These are phyloP conservation scores for Malurus splendens DNA, from an alignment of 2,797 vertebrate species.

Conservation along the genomic window DNA sequence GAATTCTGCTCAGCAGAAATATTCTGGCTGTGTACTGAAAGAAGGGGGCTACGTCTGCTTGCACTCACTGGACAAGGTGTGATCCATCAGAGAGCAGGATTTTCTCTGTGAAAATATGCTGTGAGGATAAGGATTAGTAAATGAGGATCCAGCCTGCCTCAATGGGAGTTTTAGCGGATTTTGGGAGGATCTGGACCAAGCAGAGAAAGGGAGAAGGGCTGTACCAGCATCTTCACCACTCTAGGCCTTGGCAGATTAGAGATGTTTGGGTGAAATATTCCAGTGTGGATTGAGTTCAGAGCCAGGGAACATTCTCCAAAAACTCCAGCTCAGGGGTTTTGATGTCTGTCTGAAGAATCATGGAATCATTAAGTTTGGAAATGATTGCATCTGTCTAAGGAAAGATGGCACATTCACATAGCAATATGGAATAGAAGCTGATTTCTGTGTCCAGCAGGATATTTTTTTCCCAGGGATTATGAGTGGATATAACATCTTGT, in stretches of 20 bases:
- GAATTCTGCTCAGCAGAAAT: neutral
- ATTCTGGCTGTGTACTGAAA: rapidly evolving
- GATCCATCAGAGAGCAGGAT: neutral
- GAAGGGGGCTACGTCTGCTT: rapidly evolving
- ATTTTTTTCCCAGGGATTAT: no score
- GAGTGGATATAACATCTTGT: no score
- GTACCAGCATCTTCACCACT: neutral
- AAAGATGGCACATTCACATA: no score
- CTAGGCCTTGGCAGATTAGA: neutral
- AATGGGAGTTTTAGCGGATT: neutral
- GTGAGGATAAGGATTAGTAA: neutral
- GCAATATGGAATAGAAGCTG: no score
- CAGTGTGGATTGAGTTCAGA: neutral
- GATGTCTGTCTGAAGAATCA: neutral
- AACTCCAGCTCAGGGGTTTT: neutral
- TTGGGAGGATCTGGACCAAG: neutral
- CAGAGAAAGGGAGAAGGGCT: neutral
- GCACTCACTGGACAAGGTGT: neutral
- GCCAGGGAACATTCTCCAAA: neutral
- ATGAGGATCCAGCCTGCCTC: neutral
- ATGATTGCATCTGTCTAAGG: neutral
- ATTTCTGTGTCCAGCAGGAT: no score
- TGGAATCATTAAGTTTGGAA: neutral
- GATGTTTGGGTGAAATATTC: neutral
- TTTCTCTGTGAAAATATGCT: neutral